Base-by-base conservation (phyloP, 2,888 invertebrate genomes). In the Andrena chrysosceles region DNA sequence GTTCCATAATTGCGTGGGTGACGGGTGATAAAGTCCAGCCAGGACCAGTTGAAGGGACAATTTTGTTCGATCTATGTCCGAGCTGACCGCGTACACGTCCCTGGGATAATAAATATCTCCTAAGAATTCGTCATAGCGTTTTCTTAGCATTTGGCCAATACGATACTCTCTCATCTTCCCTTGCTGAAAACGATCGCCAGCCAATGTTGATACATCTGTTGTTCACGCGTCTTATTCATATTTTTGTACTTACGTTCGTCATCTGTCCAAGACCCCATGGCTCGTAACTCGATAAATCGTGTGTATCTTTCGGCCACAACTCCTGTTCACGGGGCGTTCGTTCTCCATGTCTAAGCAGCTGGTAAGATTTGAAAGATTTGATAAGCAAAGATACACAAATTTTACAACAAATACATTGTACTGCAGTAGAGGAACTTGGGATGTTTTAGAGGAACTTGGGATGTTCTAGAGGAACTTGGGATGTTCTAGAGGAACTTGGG, bases 201-300 rank as follows among this genome's bases (percentile, higher is more conserved):
- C 4, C 16, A 8, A 52, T 20, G n/a, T 13, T 23, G 4, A 67
- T 26, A 8, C 6, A 33, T 33, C 70, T n/a, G 16, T 26, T 48
- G n/a, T 6, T n/a, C n/a, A 23, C 3, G n/a, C 26, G 13, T 20
- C 1, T 8, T 29, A 29, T 29, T 67, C 59, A 31, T 10, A 8
- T 16, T 26, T 69, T 64, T 16, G 10, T 68, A 87, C 86, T 91
- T 91, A 95, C 95, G 85, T 94, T 94, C 2, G 95, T 95, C 35
- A 96, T 92, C 83, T 95, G 95, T 10, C 95, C 95, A 86, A 94
- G 94, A 10, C 96, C 96, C 85, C 95, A 94, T 1, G 95, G 95
- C 94, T 95, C 95, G 70, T 93, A 94, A 16, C 91, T 91, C 35
- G 94, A 94, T 59, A 94, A 90, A 23, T 91, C 85, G 84, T 95